Percentiles rank a stretch among this genome's conserved stretches.
Conservation (phyloP, 2,888 invertebrate genomes). For the Boloria selene region DNA sequence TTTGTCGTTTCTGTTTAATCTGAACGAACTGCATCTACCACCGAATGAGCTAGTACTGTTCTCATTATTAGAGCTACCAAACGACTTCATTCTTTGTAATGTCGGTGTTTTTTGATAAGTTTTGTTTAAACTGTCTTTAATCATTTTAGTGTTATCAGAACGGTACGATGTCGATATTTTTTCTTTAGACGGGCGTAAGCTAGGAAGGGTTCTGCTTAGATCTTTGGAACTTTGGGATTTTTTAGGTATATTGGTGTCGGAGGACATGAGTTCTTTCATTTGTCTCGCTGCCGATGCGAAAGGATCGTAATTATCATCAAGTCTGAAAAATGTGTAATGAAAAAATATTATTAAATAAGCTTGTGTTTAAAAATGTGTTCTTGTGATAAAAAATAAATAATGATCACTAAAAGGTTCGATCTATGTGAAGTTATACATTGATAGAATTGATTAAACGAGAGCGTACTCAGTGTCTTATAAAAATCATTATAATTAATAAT, state of each 20-base stretch:
- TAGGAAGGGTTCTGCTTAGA: constrained; percentile 70
- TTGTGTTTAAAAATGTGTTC: neutral
- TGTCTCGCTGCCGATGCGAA: constrained; percentile 91
- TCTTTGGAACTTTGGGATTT: constrained; percentile 71
- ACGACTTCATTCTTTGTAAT: constrained; percentile 78
- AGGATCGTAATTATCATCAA: constrained; percentile 87
- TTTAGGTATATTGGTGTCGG: constrained; percentile 82
- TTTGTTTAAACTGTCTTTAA: constrained; percentile 77
- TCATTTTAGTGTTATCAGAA: constrained; percentile 71
- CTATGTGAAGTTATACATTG: no score
- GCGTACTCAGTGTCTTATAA: neutral
- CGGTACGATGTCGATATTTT: constrained; percentile 60
- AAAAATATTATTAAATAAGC: neutral
- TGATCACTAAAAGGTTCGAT: no score
- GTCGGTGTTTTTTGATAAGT: constrained; percentile 79
- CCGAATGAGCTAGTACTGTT: constrained; percentile 63
- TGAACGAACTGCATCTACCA: constrained; percentile 74
- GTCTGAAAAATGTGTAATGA: constrained; percentile 55
- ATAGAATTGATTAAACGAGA: neutral
- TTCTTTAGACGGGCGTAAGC: constrained; percentile 67
- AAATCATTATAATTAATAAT: neutral
- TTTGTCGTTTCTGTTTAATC: constrained; percentile 71
- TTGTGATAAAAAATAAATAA: no score
- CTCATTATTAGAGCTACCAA: constrained; percentile 71
- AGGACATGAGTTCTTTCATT: constrained; percentile 89